Conservation (phyloP, 1,140 invertebrate species). For the Aphis craccivora region DNA sequence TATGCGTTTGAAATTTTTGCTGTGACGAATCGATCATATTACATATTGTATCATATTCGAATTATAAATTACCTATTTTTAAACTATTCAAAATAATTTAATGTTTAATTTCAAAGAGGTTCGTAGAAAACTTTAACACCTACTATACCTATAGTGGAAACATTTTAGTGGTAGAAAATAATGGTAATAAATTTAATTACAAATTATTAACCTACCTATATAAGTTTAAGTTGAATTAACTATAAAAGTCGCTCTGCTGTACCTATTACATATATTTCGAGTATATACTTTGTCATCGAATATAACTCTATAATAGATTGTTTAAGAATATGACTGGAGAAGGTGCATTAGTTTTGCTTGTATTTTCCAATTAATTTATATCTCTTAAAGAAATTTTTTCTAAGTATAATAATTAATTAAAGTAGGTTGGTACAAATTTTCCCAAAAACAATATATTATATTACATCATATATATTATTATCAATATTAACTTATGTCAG, state of each 20-base stretch:
- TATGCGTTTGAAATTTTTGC: neutral
- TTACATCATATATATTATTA: neutral
- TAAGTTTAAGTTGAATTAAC: neutral
- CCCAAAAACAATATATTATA: too few species aligned
- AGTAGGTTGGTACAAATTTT: too few species aligned
- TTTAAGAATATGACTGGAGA: neutral
- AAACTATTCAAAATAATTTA: too few species aligned
- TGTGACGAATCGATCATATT: too few species aligned
- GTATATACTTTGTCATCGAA: neutral
- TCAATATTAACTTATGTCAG: neutral
- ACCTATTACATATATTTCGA: neutral
- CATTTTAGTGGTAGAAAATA: neutral
- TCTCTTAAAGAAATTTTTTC: neutral
- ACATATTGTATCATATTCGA: too few species aligned
- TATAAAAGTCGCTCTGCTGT: rapidly evolving
- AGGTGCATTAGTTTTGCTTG: neutral
- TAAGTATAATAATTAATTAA: neutral
- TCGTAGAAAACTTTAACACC: too few species aligned
- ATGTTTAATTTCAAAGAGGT: too few species aligned
- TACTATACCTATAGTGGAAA: too few species aligned
- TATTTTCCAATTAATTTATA: neutral
- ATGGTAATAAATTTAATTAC: neutral
- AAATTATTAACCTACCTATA: neutral
- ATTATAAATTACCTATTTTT: too few species aligned
- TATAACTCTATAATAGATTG: neutral